Evolutionary conservation across 1,140 invertebrate genomes (phyloP).

Genomic region (Halyomorpha halys): DNA sequence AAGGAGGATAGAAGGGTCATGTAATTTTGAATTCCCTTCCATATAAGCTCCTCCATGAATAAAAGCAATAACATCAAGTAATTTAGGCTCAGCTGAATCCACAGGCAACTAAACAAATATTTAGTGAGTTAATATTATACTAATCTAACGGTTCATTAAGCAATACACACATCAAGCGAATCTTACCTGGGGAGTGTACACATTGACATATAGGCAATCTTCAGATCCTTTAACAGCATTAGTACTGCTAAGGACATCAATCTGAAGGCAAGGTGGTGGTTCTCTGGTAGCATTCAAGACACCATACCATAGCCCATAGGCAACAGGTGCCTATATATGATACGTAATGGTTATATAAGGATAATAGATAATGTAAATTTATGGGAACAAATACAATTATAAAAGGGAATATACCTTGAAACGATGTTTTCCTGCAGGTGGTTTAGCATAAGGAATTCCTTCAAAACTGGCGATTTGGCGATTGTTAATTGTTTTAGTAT

Average conservation of each 20-base stretch:
- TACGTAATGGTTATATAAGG: not conserved
- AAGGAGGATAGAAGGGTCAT: slow-evolving; percentile 36
- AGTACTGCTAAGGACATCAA: not conserved
- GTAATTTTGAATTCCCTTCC: slow-evolving; percentile 36
- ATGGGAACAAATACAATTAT: not conserved
- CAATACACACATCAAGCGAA: not conserved
- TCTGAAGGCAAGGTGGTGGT: not conserved
- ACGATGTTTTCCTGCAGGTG: not conserved
- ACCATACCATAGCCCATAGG: not conserved
- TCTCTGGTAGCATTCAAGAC: not conserved
- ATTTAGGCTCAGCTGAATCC: not conserved
- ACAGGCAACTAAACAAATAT: not conserved
- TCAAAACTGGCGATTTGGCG: not conserved
- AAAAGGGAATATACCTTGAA: not conserved
- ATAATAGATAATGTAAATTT: not conserved
- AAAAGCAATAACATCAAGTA: slow-evolving; percentile 37
- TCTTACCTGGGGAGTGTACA: slow-evolving; percentile 29
- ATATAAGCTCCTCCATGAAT: slow-evolving; percentile 43
- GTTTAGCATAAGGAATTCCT: slow-evolving; percentile 10
- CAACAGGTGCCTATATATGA: not conserved
- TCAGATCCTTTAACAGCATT: slow-evolving; percentile 20
- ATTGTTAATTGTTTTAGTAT: slow-evolving; percentile 2
- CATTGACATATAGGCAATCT: slow-evolving; percentile 32
- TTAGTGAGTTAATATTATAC: not conserved
- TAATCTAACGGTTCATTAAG: too few species aligned